A percentile compares a stretch with the other conserved stretches of the same genome.
phyloP scores from a whole-genome alignment of 92 coral and sea anemone genomes.

The Parazoanthus swiftii region DNA sequence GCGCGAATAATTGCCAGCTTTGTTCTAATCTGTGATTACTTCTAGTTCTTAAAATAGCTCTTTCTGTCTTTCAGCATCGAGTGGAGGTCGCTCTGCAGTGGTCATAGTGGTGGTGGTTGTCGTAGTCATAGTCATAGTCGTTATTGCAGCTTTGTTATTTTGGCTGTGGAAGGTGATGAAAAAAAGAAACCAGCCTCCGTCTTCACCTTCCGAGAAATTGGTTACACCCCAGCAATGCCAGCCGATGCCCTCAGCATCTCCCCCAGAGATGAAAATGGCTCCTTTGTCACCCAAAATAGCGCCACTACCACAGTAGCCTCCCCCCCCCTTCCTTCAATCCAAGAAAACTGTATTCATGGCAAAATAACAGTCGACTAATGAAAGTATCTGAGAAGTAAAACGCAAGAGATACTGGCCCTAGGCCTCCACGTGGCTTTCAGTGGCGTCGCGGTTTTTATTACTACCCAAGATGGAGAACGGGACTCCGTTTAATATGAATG shows the following conservation, averaged over 20 bases:
- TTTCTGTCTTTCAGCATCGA: not conserved
- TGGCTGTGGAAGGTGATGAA: not conserved
- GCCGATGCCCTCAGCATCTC: not conserved
- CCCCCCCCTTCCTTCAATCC: too few species aligned
- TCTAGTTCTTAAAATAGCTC: too few species aligned
- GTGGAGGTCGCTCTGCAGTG: not conserved
- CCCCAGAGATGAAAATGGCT: not conserved
- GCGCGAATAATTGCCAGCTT: too few species aligned
- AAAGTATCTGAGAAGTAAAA: too few species aligned
- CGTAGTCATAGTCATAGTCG: not conserved
- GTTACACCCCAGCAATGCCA: not conserved
- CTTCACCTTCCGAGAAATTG: not conserved
- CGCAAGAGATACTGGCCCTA: too few species aligned
- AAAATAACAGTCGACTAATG: too few species aligned
- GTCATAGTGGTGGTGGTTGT: constrained; percentile 6
- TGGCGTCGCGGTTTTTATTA: too few species aligned
- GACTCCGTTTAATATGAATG: too few species aligned
- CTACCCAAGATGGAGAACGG: too few species aligned
- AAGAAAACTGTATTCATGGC: too few species aligned
- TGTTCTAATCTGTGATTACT: too few species aligned
- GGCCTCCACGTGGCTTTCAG: too few species aligned
- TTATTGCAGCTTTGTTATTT: not conserved
- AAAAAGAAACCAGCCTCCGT: not conserved
- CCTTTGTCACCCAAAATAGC: not conserved
- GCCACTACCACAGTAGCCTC: not conserved